Conservation (phyloP, 2,113 vertebrate genomes). For the Chionodraco myersi region DNA sequence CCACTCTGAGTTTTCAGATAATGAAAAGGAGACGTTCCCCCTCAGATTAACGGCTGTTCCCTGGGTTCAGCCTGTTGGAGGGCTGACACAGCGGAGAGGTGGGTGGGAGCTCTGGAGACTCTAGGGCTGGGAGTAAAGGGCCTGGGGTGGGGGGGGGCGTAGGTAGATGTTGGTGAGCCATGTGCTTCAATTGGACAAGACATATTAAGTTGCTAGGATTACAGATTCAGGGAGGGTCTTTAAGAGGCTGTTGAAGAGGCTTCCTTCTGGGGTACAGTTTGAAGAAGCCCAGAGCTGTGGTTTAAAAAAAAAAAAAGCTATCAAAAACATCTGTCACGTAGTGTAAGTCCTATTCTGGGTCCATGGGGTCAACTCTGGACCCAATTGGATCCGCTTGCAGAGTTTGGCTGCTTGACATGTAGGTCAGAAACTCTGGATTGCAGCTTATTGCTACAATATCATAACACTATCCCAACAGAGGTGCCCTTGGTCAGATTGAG, state of each 20-base stretch:
- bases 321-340: conserved; percentile 60
- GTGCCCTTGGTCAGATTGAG: conserved; percentile 51
- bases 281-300: conserved; percentile 17
- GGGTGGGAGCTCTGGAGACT: conserved; percentile 29
- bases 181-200: conserved; percentile 14
- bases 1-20: conserved; percentile 58
- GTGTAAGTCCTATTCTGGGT: conserved; percentile 39
- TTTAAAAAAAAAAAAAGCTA: conserved; percentile 30
- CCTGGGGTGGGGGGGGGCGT: not conserved
- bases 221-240: conserved; percentile 17
- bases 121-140: not conserved
- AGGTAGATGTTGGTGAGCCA: conserved; percentile 13
- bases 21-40: conserved; percentile 77
- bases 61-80: conserved; percentile 54
- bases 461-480: conserved; percentile 40
- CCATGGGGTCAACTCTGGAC: conserved; percentile 42
- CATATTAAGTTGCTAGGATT: conserved; percentile 17
- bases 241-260: conserved; percentile 12
- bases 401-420: conserved; percentile 34
- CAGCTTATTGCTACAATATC: conserved; percentile 48
- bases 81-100: conserved; percentile 35
- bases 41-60: conserved; percentile 69
- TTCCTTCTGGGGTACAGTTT: conserved; percentile 29
- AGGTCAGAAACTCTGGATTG: conserved; percentile 56
- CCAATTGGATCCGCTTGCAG: conserved; percentile 47